Evolutionary conservation across 2,797 vertebrate genomes (phyloP), one percentile per base, ranked within the genome.

Genomic region (Diplodus sargus): DNA sequence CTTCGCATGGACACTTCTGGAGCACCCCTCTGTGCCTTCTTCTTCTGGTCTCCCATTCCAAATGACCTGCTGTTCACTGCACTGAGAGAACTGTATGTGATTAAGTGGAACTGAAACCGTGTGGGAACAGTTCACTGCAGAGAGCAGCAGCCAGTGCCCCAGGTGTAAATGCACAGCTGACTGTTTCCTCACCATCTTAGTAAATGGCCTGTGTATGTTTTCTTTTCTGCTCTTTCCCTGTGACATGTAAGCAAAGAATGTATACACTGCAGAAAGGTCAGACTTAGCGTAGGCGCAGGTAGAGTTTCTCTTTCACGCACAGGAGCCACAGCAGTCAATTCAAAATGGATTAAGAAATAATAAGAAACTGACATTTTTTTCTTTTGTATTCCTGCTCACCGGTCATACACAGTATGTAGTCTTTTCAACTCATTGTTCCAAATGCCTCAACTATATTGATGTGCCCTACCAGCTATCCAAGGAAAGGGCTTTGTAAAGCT

Each of bases 1-100:
- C 91, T 94, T 92, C 87, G 91, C 92, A 93, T 94, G 93, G 93
- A 94, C 91, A 93, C 91, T 89, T 92, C 89, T 92, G 94, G 93
- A 95, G 94, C 88, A 95, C 94, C 94, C 93, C 92, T 94, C 94
- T 95, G 95, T 96, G 94, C 95, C 95, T 95, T 95, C 90, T 92
- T 92, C 91, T 95, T 95, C 93, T 95, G 92, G 94, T 95, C 91
- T 94, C 92, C 91, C 93, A 93, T 95, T 95, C 94, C 94, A 95
- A 94, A 92, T 87, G 88, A 90, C 90, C 92, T 92, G 91, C 91
- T 92, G 89, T 93, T 94, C 88, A 90, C 86, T 92, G 92, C 90
- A 89, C 88, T 87, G 84, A 88, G 85, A 90, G 86, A 77, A 83
- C 86, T 75, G 76, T 85, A 87, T 86, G 87, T 92, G 87, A 92